These are phyloP conservation scores for Rhinogobius similis DNA, from an alignment of 2,113 vertebrate genomes.

Conservation along the genomic window DNA sequence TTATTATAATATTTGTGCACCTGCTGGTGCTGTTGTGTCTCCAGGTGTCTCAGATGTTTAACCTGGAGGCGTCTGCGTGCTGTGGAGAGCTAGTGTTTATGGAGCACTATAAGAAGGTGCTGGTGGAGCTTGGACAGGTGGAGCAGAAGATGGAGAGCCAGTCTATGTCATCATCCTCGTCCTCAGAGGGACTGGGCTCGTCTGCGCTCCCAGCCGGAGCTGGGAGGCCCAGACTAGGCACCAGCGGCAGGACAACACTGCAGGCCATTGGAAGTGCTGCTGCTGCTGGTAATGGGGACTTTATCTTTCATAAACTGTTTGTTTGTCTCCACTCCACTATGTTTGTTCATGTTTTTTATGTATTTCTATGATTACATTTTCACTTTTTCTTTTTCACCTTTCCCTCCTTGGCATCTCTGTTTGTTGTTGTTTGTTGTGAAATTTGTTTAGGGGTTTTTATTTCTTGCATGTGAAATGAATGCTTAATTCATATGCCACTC, in stretches of 20 bases:
- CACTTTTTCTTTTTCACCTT: neutral
- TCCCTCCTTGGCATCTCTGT: neutral
- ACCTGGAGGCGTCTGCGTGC: constrained; percentile 82
- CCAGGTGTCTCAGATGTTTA: constrained; percentile 90
- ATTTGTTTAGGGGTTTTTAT: neutral
- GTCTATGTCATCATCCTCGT: constrained; percentile 74
- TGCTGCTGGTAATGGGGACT: constrained; percentile 83
- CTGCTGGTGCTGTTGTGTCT: neutral
- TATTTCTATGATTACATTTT: neutral
- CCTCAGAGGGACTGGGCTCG: constrained; percentile 73
- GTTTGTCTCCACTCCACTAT: neutral
- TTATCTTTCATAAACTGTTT: neutral
- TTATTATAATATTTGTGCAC: neutral
- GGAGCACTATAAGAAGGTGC: constrained; percentile 89
- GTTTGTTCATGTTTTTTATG: neutral
- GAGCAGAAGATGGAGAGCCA: constrained; percentile 93
- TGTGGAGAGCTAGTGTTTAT: constrained; percentile 90
- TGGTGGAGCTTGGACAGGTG: constrained; percentile 85
- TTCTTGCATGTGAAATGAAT: neutral
- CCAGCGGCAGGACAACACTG: constrained; percentile 87
- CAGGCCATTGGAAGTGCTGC: constrained; percentile 94
- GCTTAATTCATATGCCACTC: neutral
- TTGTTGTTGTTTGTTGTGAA: neutral
- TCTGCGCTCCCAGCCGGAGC: constrained; percentile 49
- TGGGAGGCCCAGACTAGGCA: constrained; percentile 75